Conservation (phyloP, 2,113 vertebrate species). For the Dryoscopus gambensis region DNA sequence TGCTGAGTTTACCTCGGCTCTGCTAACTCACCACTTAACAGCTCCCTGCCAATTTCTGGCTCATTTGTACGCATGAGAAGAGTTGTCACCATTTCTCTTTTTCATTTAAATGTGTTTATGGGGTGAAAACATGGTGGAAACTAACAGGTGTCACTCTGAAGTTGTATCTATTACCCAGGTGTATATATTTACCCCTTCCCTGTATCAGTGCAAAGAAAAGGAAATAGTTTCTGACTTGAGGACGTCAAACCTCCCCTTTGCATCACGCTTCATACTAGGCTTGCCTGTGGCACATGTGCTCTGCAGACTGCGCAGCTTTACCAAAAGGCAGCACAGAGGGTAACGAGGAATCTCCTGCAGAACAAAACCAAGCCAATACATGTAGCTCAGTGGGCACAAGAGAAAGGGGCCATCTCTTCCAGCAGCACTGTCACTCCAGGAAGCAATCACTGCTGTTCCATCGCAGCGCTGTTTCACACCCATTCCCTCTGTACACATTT, state of each 20-base stretch:
- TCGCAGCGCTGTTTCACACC: accelerated
- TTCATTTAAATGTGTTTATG: not conserved
- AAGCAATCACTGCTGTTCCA: not conserved
- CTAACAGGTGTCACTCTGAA: not conserved
- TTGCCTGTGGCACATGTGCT: not conserved
- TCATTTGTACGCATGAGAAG: not conserved
- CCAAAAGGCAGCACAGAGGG: not conserved
- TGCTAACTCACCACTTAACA: not conserved
- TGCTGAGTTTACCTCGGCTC: not conserved
- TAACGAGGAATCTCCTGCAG: not conserved
- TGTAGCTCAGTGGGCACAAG: not conserved
- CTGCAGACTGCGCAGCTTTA: not conserved
- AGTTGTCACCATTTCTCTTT: not conserved
- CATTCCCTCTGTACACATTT: accelerated
- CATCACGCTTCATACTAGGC: not conserved
- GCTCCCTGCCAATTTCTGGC: not conserved
- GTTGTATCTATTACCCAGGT: not conserved
- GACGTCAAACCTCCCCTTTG: not conserved
- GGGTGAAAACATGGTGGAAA: not conserved
- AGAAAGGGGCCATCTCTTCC: not conserved
- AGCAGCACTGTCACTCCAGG: not conserved
- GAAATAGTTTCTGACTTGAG: not conserved
- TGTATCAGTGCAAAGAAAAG: not conserved
- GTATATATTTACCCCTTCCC: not conserved
- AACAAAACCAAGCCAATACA: not conserved